phyloP scores from a whole-genome alignment of 2,797 vertebrate species.

The Chloroceryle inda region DNA sequence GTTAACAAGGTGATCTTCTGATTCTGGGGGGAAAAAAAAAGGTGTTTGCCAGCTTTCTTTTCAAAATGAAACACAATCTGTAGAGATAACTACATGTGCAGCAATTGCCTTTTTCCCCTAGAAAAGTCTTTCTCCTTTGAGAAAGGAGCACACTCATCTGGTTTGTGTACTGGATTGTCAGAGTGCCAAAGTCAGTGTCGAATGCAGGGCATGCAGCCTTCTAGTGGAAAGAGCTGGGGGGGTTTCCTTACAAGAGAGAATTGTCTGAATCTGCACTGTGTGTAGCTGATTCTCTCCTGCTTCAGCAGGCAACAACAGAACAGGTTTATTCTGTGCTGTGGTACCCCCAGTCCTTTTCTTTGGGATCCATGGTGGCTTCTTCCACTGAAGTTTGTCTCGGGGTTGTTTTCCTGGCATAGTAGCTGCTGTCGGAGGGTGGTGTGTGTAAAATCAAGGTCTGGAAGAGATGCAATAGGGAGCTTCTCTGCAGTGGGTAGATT shows the following conservation, averaged over 20 bases:
- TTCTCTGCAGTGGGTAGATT: neutral
- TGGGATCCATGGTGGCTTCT: neutral
- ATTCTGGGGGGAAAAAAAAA: neutral
- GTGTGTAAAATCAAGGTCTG: neutral
- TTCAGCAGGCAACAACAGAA: neutral
- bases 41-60: neutral
- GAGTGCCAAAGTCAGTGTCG: neutral
- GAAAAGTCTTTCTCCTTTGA: neutral
- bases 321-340: neutral
- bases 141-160: neutral
- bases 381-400: neutral
- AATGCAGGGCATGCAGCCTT: neutral
- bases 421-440: neutral
- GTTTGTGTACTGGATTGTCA: neutral
- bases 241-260: neutral
- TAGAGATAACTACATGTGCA: too few relatives aligned
- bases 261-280: neutral
- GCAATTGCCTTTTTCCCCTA: too few relatives aligned
- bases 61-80: neutral
- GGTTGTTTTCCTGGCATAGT: neutral
- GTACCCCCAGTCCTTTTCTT: neutral
- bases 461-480: neutral
- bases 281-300: neutral
- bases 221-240: neutral
- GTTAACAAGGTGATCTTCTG: neutral